Evolutionary conservation across 2,888 invertebrate genomes (phyloP).

Genomic region (Pammene fasciana): DNA sequence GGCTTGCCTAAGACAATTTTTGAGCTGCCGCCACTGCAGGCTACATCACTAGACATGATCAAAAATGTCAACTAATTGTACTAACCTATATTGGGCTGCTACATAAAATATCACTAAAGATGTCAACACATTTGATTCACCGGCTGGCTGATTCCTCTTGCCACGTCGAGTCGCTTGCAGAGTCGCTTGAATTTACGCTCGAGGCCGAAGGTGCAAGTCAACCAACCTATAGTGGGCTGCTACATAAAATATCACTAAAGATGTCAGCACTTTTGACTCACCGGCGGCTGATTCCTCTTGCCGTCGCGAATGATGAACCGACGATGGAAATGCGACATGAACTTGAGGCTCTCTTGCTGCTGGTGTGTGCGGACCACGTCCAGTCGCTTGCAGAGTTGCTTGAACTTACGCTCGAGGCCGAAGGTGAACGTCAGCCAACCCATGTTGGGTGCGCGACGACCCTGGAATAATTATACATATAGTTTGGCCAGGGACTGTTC

Average conservation of each 20-base stretch:
- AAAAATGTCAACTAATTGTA: no score
- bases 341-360: slow-evolving; percentile 99
- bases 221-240: slow-evolving; percentile 87
- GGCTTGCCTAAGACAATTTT: no score
- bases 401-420: slow-evolving; percentile 85
- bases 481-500: no score
- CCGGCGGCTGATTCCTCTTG: slow-evolving; percentile 85
- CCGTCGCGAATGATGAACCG: slow-evolving; percentile 97
- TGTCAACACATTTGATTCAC: slow-evolving; percentile 49
- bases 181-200: slow-evolving; percentile 78
- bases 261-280: slow-evolving; percentile 44
- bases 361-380: slow-evolving; percentile 98
- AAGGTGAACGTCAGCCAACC: slow-evolving; percentile 99
- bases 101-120: no score
- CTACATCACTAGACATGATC: no score
- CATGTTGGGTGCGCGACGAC: slow-evolving; percentile 1
- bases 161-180: slow-evolving; percentile 86
- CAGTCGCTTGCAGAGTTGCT: slow-evolving; percentile 68
- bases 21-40: no score
- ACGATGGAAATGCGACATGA: slow-evolving; percentile 97
- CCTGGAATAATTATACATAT: not conserved
- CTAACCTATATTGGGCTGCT: no score
- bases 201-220: slow-evolving; percentile 97
- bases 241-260: no score
- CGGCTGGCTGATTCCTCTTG: slow-evolving; percentile 44